phyloP scores from a whole-genome alignment of 2,888 invertebrate species.

The Cenopis cana region DNA sequence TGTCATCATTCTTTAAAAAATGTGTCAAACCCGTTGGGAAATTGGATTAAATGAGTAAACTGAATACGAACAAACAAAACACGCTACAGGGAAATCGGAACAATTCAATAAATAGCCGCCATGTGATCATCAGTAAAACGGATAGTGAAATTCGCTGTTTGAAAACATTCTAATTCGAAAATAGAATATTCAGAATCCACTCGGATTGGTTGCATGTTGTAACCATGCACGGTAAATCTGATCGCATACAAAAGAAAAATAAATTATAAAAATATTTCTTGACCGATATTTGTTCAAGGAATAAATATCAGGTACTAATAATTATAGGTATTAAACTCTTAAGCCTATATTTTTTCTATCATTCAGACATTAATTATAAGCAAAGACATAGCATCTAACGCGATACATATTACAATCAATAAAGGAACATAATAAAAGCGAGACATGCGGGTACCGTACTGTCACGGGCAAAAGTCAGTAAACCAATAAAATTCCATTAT shows the following conservation, averaged over 20 bases:
- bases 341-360: background rate
- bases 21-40: slow-evolving; percentile 21
- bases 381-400: background rate
- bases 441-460: background rate
- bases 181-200: slow-evolving; percentile 36
- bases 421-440: background rate
- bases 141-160: slow-evolving; percentile 6
- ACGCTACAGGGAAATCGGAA: slow-evolving; percentile 15
- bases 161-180: slow-evolving; percentile 24
- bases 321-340: too few species aligned
- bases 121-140: slow-evolving; percentile 24
- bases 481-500: background rate
- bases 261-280: too few species aligned
- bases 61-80: slow-evolving; percentile 1
- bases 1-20: slow-evolving; percentile 4
- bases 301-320: too few species aligned
- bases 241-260: slow-evolving; percentile 1
- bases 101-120: slow-evolving; percentile 8
- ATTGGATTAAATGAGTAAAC: slow-evolving; percentile 18
- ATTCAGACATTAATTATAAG: background rate
- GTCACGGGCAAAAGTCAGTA: background rate
- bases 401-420: background rate
- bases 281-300: too few species aligned
- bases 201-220: background rate
- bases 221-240: background rate